Conservation (phyloP, 2,888 invertebrate genomes). For the Pyrrhia umbra region DNA sequence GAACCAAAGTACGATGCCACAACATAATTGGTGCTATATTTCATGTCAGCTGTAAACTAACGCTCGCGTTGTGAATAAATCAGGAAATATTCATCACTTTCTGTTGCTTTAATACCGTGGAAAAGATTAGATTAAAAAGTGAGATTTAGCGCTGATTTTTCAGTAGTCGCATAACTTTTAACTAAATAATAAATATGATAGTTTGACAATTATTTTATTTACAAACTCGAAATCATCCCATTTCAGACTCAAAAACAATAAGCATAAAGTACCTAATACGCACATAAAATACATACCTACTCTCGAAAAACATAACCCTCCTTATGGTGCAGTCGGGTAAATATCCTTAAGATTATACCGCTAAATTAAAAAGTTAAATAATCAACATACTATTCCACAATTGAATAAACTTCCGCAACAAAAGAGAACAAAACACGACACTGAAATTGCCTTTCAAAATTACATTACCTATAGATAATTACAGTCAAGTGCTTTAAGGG, state of each 20-base stretch:
- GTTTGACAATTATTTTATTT: too few species aligned
- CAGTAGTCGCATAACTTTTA: too few species aligned
- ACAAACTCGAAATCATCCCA: too few species aligned
- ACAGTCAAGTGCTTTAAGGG: constrained; percentile 45
- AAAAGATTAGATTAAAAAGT: too few species aligned
- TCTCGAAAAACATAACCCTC: too few species aligned
- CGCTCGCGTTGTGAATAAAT: constrained; percentile 1
- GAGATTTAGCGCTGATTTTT: too few species aligned
- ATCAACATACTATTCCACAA: neutral
- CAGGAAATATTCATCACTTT: neutral
- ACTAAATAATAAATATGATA: too few species aligned
- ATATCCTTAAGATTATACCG: too few species aligned
- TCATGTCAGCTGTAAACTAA: constrained; percentile 3
- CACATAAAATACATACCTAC: too few species aligned
- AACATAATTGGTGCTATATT: neutral
- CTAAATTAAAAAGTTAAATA: neutral
- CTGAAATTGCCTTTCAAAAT: constrained; percentile 2
- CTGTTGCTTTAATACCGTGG: neutral
- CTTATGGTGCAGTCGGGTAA: too few species aligned
- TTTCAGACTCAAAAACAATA: too few species aligned
- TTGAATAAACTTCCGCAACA: neutral
- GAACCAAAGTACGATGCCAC: neutral
- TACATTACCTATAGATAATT: constrained; percentile 44
- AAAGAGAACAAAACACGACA: neutral
- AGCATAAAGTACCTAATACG: too few species aligned